Conservation (phyloP, 2,113 vertebrate species). For the Macquaria ambigua region DNA sequence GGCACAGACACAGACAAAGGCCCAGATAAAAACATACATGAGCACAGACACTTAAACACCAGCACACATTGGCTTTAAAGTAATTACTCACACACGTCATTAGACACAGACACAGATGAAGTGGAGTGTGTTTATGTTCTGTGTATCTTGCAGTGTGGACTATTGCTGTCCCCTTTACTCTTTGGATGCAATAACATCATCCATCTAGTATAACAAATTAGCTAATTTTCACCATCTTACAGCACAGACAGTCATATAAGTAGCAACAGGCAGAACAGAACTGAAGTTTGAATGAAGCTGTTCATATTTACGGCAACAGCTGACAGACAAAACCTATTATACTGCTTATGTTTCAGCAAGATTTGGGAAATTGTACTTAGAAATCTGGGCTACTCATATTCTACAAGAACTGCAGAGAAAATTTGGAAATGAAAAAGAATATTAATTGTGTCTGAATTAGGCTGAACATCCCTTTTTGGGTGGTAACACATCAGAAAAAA, state of each 20-base stretch:
- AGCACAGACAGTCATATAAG: constrained; percentile 11
- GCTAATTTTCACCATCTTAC: constrained; percentile 13
- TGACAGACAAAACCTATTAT: background rate
- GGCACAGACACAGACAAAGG: constrained; percentile 74
- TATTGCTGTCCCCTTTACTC: constrained; percentile 43
- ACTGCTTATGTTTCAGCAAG: background rate
- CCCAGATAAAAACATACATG: constrained; percentile 77
- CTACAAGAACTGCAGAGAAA: background rate
- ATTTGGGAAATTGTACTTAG: background rate
- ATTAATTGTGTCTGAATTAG: background rate
- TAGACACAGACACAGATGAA: constrained; percentile 79
- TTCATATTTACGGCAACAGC: background rate
- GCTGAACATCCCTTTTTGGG: background rate
- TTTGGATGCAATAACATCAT: constrained; percentile 47
- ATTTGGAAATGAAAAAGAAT: background rate
- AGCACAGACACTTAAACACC: constrained; percentile 78
- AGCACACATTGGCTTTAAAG: constrained; percentile 70
- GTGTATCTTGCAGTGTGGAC: constrained; percentile 64
- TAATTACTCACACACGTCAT: constrained; percentile 83
- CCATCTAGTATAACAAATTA: constrained; percentile 37
- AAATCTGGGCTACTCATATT: background rate
- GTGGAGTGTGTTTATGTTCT: constrained; percentile 78
- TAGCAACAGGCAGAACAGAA: background rate
- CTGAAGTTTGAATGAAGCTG: background rate
- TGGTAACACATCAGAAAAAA: background rate